Percentiles rank a stretch among this genome's conserved stretches.
phyloP scores from a whole-genome alignment of 2,113 vertebrate genomes.

The Marmota monax region DNA sequence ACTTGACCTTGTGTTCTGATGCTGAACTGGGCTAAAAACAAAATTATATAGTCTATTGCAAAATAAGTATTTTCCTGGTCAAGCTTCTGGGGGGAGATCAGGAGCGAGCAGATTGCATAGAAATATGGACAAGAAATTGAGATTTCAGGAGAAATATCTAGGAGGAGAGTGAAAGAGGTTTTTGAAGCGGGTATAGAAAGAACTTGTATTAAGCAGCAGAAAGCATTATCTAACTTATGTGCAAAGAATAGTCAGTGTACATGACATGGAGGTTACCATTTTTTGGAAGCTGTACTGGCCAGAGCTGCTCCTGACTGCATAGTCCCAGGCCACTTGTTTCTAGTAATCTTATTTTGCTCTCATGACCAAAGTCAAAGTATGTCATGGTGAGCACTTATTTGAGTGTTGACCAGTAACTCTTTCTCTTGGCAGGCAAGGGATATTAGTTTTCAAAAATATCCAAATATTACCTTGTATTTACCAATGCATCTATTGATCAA shows the following conservation, averaged over 20 bases:
- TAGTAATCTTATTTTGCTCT: neutral
- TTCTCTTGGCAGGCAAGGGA: neutral
- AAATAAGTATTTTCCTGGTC: neutral
- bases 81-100: neutral
- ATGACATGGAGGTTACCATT: neutral
- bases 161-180: neutral
- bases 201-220: neutral
- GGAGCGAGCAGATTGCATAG: neutral
- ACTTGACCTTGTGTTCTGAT: neutral
- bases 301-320: neutral
- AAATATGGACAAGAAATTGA: neutral
- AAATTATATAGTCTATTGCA: neutral
- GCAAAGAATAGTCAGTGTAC: neutral
- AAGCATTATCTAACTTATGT: neutral
- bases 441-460: neutral
- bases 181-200: rapidly evolving
- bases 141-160: neutral
- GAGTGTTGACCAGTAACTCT: neutral
- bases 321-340: neutral
- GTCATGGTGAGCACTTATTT: neutral
- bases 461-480: neutral
- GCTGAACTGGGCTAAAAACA: neutral
- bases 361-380: neutral
- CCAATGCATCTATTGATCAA: neutral
- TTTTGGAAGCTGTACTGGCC: neutral